Base-by-base conservation (phyloP, 2,797 vertebrate species). In the Gadopsis marmoratus region DNA sequence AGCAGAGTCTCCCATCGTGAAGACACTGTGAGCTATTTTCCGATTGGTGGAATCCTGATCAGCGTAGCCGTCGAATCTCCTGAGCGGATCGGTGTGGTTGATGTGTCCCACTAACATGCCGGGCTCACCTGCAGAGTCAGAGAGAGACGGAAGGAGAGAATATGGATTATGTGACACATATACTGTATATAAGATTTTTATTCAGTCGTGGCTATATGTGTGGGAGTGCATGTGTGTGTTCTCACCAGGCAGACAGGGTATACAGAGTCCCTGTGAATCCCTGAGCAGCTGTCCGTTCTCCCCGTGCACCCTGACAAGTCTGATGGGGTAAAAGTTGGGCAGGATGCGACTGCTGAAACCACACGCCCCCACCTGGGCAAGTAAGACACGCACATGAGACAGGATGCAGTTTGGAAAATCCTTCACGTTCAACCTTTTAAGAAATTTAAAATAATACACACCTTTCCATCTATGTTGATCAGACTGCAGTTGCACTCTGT, bases 401-500 rank as follows among this genome's bases (percentile, higher is more conserved):
- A 16, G 5, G 4, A 45, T 0, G 31, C 2, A 50, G 9, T 29
- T n/a, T 33, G 26, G 7, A 59, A 66, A 73, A 62, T 26, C 9
- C 11, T 47, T 23, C 41, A 26, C 7, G 29, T 39, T 10, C 0
- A 7, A 11, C n/a, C 3, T 11, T 11, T 17, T 3, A 62, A n/a
- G 21, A 9, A 0, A 26, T 68, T 17, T 6, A 16, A 54, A 53
- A n/a, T 7, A 59, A 26, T 19, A 64, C 68, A 1, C 11, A 97
- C 97, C 96, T 97, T 97, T 65, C 97, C 97, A 0, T 98, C 97
- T 84, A 97, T 86, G 90, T 98, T 98, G 83, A 97, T 96, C 1
- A 98, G 93, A 92, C 97, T 97, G 83, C 97, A 98, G 94, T 98
- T 98, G 83, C 97, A 98, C 80, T 98, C 97, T 0, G 97, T 98